Conservation (phyloP, 2,888 invertebrate species). For the Ariolimax columbianus region DNA sequence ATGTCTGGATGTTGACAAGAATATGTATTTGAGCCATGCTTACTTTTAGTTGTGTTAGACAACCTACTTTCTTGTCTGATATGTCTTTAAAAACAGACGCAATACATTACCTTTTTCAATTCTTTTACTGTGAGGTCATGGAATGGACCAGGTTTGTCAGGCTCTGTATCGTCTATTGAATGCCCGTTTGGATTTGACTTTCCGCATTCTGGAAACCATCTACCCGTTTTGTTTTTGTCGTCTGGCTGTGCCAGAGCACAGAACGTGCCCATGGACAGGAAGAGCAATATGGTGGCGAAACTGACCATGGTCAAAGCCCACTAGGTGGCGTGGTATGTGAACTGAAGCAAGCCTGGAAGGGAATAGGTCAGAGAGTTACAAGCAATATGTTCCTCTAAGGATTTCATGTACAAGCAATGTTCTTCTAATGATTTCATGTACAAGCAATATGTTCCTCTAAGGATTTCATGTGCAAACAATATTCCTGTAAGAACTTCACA, state of each 20-base stretch:
- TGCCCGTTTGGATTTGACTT: neutral
- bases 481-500: too few relatives aligned
- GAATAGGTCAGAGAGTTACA: too few relatives aligned
- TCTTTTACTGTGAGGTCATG: constrained; percentile 59
- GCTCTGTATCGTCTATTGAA: constrained; percentile 54
- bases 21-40: too few relatives aligned
- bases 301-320: neutral
- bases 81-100: too few relatives aligned
- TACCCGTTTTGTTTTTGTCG: neutral
- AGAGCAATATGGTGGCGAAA: neutral
- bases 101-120: constrained; percentile 43
- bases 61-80: too few relatives aligned
- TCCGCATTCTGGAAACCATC: constrained; percentile 5
- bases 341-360: neutral
- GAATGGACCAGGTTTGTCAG: constrained; percentile 58
- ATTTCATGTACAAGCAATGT: too few relatives aligned
- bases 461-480: too few relatives aligned
- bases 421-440: too few relatives aligned
- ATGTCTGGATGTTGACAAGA: too few relatives aligned
- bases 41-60: too few relatives aligned
- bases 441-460: too few relatives aligned
- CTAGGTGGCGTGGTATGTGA: neutral
- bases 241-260: neutral
- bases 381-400: too few relatives aligned
- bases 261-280: neutral